A percentile compares a stretch with the other conserved stretches of the same genome.
These are phyloP conservation scores for Globia sparganii DNA, from an alignment of 2,888 invertebrate genomes.

Conservation along the genomic window DNA sequence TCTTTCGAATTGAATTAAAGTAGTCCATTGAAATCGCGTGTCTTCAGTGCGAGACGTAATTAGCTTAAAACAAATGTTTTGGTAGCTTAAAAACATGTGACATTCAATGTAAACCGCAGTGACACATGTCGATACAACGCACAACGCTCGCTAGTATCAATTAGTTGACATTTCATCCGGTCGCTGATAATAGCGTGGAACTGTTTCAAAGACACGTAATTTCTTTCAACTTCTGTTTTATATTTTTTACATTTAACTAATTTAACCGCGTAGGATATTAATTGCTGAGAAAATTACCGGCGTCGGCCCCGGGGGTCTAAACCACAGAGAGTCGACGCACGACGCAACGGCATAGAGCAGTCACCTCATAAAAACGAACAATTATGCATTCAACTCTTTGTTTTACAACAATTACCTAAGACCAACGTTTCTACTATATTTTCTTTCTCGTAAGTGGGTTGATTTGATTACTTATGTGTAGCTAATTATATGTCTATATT, in stretches of 20 bases:
- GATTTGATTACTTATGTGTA: constrained; percentile 69
- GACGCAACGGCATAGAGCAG: constrained; percentile 70
- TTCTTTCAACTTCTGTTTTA: constrained; percentile 82
- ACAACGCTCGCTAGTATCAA: constrained; percentile 69
- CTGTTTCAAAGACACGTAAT: constrained; percentile 79
- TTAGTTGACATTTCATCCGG: constrained; percentile 80
- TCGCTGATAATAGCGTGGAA: constrained; percentile 75
- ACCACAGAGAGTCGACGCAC: constrained; percentile 81
- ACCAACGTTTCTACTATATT: constrained; percentile 76
- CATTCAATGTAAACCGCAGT: constrained; percentile 70
- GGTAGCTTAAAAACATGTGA: constrained; percentile 49
- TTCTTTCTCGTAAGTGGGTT: constrained; percentile 71
- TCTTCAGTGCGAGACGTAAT: constrained; percentile 16
- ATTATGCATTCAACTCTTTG: constrained; percentile 82
- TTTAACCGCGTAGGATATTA: constrained; percentile 85
- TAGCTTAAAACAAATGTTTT: constrained; percentile 43
- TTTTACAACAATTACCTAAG: constrained; percentile 80
- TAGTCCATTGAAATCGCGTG: constrained; percentile 12
- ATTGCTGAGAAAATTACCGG: constrained; percentile 88
- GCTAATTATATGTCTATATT: constrained; percentile 57
- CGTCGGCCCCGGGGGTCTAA: constrained; percentile 81
- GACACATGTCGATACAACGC: constrained; percentile 80
- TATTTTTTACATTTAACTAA: constrained; percentile 86
- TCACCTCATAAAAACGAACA: constrained; percentile 83
- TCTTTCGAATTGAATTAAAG: not conserved